These are phyloP conservation scores for Macrophya alboannulata DNA, from an alignment of 2,888 invertebrate species.

Conservation along the genomic window DNA sequence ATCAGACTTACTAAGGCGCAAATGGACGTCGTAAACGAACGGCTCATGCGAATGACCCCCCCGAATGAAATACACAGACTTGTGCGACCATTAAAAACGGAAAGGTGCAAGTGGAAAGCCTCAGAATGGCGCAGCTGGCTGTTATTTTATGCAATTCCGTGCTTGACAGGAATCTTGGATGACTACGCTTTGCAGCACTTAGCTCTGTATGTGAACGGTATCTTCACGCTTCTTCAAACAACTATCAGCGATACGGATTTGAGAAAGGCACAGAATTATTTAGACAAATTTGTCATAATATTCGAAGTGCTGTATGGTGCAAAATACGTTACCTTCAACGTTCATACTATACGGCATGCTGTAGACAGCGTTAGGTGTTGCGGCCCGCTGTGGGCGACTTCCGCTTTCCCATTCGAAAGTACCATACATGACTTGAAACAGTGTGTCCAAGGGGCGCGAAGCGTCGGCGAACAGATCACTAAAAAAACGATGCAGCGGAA, in stretches of 20 bases:
- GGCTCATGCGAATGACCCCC: slow-evolving; percentile 3
- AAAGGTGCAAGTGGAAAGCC: slow-evolving; percentile 3
- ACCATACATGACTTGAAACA: background rate
- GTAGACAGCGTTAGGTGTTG: background rate
- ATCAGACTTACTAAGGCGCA: background rate
- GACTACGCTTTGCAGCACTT: too few species aligned
- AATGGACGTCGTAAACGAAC: background rate
- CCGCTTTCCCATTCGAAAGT: slow-evolving; percentile 1
- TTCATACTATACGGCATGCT: background rate
- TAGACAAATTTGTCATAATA: background rate
- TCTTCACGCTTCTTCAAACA: background rate
- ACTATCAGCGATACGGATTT: background rate
- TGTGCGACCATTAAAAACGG: background rate
- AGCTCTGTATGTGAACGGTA: too few species aligned
- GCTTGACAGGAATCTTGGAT: too few species aligned
- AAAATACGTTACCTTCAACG: background rate
- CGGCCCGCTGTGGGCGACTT: background rate
- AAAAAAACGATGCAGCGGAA: background rate
- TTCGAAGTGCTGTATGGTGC: background rate
- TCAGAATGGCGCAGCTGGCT: background rate
- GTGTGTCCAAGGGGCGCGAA: background rate
- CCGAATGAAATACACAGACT: background rate
- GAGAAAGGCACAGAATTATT: background rate
- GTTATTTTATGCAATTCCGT: too few species aligned
- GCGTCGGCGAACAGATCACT: background rate